A percentile compares a stretch with the other conserved stretches of the same genome.
These are phyloP conservation scores for Trididemnum nubilum DNA, from an alignment of 23 tunicate species.

Conservation along the genomic window DNA sequence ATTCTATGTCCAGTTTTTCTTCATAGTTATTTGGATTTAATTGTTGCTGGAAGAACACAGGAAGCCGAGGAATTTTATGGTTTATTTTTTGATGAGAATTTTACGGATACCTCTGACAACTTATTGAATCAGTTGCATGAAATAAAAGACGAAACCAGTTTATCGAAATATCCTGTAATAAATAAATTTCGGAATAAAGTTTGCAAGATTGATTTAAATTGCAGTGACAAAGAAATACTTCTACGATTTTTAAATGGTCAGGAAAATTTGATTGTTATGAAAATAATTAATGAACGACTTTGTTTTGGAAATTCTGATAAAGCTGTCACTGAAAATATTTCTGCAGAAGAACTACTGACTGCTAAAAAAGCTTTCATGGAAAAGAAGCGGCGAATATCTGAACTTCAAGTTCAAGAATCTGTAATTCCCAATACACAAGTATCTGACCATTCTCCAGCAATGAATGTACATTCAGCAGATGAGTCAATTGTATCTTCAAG, in stretches of 20 bases:
- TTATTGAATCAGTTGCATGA: neutral
- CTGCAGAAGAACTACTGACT: neutral
- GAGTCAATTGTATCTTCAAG: neutral
- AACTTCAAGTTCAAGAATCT: neutral
- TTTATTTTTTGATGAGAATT: slow-evolving; percentile 5
- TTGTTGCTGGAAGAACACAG: slow-evolving; percentile 1
- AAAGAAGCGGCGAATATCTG: neutral
- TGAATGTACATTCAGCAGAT: neutral
- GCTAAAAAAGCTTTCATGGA: neutral
- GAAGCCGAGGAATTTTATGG: slow-evolving; percentile 35
- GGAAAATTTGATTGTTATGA: slow-evolving; percentile 31
- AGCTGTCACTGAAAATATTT: neutral
- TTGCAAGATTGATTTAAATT: slow-evolving; percentile 12
- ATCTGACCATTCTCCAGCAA: neutral
- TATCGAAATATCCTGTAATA: neutral
- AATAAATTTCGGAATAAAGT: slow-evolving; percentile 24
- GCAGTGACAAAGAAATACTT: slow-evolving; percentile 5
- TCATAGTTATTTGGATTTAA: slow-evolving; percentile 28
- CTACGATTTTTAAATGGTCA: slow-evolving; percentile 37
- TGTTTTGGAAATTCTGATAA: slow-evolving; percentile 11
- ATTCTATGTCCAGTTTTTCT: slow-evolving; percentile 17
- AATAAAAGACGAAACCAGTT: slow-evolving; percentile 11
- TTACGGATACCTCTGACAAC: neutral
- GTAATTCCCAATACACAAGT: neutral
- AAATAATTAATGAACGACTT: slow-evolving; percentile 49